These are phyloP conservation scores for Hetaerina titia DNA, from an alignment of 2,888 invertebrate species.

Conservation along the genomic window DNA sequence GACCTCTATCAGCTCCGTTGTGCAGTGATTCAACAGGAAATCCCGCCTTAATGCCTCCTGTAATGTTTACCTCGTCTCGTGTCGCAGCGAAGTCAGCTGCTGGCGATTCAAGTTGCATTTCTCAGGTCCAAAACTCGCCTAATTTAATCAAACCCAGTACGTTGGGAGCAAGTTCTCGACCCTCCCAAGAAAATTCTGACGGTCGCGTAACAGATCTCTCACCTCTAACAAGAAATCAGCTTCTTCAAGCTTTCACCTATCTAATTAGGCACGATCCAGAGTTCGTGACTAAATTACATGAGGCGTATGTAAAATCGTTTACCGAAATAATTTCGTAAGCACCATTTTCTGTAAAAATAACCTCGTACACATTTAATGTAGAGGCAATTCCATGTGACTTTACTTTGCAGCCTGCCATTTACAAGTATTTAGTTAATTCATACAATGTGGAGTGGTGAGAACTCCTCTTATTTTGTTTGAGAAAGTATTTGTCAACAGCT, in stretches of 20 bases:
- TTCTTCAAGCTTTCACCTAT: slow-evolving; percentile 93
- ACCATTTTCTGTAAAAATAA: background rate
- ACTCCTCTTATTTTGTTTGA: background rate
- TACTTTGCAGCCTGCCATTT: background rate
- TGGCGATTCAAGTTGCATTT: slow-evolving; percentile 47
- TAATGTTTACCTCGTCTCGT: slow-evolving; percentile 86
- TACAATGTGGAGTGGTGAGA: background rate
- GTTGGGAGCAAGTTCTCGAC: slow-evolving; percentile 23
- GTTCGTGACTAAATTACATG: slow-evolving; percentile 93
- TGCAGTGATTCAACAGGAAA: slow-evolving; percentile 73
- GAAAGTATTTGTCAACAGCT: background rate
- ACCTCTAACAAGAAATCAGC: slow-evolving; percentile 91
- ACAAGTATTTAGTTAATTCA: background rate
- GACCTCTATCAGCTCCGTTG: slow-evolving; percentile 74
- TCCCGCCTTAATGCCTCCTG: slow-evolving; percentile 91
- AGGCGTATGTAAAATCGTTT: slow-evolving; percentile 94
- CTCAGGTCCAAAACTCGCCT: slow-evolving; percentile 60
- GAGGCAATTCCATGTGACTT: background rate
- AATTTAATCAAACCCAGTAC: slow-evolving; percentile 53
- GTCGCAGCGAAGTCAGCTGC: slow-evolving; percentile 76
- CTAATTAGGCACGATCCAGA: slow-evolving; percentile 92
- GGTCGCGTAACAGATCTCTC: slow-evolving; percentile 77
- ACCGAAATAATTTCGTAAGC: slow-evolving; percentile 81
- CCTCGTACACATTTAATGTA: background rate
- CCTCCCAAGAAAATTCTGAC: slow-evolving; percentile 68